A percentile compares a stretch with the other conserved stretches of the same genome.
These are phyloP conservation scores for Anagrus nilaparvatae DNA, from an alignment of 1,140 invertebrate species.

Conservation along the genomic window DNA sequence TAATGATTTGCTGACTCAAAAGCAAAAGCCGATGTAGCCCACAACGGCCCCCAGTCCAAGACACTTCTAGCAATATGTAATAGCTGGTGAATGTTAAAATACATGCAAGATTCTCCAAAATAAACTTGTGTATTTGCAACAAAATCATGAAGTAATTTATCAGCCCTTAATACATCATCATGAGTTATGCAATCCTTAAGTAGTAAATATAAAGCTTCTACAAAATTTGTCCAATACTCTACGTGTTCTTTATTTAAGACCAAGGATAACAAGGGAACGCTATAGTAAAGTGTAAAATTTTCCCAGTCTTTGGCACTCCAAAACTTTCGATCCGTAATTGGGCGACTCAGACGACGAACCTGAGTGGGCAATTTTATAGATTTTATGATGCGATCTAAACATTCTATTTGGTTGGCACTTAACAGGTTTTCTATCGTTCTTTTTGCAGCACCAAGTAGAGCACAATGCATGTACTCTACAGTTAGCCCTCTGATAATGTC, in stretches of 20 bases:
- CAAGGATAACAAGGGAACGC: constrained; percentile 9
- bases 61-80: constrained; percentile 5
- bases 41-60: constrained; percentile 2
- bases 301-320: constrained; percentile 15
- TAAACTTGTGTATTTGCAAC: constrained; percentile 8
- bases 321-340: constrained; percentile 5
- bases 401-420: constrained; percentile 5
- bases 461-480: constrained; percentile 5
- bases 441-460: not conserved
- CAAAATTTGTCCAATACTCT: constrained; percentile 14
- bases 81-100: constrained; percentile 9
- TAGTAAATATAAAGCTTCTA: constrained; percentile 14
- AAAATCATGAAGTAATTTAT: constrained; percentile 12
- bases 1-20: not conserved
- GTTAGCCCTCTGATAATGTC: constrained; percentile 9
- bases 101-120: constrained; percentile 13
- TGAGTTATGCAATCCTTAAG: constrained; percentile 11
- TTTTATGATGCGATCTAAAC: constrained; percentile 2
- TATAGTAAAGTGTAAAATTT: constrained; percentile 15
- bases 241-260: constrained; percentile 6
- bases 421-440: constrained; percentile 1
- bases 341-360: constrained; percentile 10
- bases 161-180: constrained; percentile 1
- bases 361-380: constrained; percentile 11
- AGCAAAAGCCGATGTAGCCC: not conserved